Evolutionary conservation across 2,113 vertebrate genomes (phyloP), one percentile per base, ranked within the genome.

Genomic region (Ailurus styani): DNA sequence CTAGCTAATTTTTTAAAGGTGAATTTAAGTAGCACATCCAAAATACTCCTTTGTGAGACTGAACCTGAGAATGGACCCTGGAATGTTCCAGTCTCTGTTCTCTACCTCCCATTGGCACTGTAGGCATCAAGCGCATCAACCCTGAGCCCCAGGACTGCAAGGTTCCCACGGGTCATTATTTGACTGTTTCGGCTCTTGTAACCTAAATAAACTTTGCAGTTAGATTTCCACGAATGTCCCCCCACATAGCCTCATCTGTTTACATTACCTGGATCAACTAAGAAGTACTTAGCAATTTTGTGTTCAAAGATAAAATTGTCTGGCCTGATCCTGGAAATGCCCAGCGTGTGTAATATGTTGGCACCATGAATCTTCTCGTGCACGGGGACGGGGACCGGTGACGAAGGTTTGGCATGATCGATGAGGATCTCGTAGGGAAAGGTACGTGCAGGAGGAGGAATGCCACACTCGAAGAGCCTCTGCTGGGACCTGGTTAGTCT

Each of bases 241-340:
- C 47, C 93, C 11, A 17, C 3, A 1, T 6, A 47, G 23, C 21
- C 31, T 55, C 29, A 50, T 93, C 68, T 34, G 40, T 93, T 82
- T 75, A 20, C 10, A 64, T 95, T 97, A 98, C 98, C 98, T 96
- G 92, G 55, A 7, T 97, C 52, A 2, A 6, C 2, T 50, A 83
- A 29, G 10, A 92, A 34, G 34, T 81, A 81, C 62, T 1, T 72
- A 31, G 40, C 5, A 68, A 29, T 0, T 77, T 5, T 96, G 2
- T 97, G 87, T 57, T 75, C 31, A 8, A 7, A 25, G 23, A 27
- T 0, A 7, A 75, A 6, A 34, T 54, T 75, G 34, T 40, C 17
- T 0, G 31, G 5, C 15, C 6, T 4, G n/a, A 21, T 0, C 5
- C 11, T 34, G 29, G 11, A 1, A 42, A 84, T 1, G 47, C 21